These are phyloP conservation scores for Poeciliopsis paucimaculata DNA, from an alignment of 2,797 vertebrate species.

Conservation along the genomic window DNA sequence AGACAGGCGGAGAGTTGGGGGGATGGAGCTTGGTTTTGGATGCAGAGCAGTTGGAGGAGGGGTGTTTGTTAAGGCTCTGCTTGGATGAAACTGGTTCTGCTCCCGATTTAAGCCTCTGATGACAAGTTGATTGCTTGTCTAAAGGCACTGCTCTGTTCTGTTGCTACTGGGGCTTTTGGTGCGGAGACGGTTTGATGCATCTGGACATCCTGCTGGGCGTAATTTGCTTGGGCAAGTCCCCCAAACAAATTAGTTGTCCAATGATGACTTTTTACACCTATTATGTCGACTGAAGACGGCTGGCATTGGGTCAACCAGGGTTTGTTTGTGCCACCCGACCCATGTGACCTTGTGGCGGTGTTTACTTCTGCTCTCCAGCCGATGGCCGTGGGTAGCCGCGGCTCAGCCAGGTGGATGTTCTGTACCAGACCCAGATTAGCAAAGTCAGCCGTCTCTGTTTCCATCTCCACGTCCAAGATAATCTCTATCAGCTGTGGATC, in stretches of 20 bases:
- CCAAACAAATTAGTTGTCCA: background rate
- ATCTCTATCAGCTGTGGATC: conserved; percentile 13
- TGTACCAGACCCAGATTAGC: conserved; percentile 71
- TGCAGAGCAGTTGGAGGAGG: conserved; percentile 24
- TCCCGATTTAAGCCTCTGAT: conserved; percentile 14
- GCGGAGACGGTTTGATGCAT: conserved; percentile 26
- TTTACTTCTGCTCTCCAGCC: conserved; percentile 42
- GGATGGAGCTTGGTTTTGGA: conserved; percentile 21
- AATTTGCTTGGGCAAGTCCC: background rate
- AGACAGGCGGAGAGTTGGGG: conserved; percentile 50
- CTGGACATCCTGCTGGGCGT: conserved; percentile 10
- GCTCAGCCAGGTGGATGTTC: conserved; percentile 73
- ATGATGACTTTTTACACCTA: background rate
- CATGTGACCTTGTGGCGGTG: conserved; percentile 45
- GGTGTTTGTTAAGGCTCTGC: conserved; percentile 12
- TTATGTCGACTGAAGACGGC: conserved; percentile 4
- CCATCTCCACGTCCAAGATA: conserved; percentile 36
- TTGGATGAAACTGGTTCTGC: conserved; percentile 45
- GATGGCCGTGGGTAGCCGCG: conserved; percentile 20
- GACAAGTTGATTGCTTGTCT: conserved; percentile 47
- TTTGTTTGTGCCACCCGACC: conserved; percentile 52
- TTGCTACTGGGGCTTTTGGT: conserved; percentile 13
- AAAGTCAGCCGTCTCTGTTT: conserved; percentile 61
- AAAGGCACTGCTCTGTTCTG: conserved; percentile 16
- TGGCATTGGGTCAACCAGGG: conserved; percentile 21